phyloP scores from a whole-genome alignment of 2,113 vertebrate species.

The Vicugna pacos region DNA sequence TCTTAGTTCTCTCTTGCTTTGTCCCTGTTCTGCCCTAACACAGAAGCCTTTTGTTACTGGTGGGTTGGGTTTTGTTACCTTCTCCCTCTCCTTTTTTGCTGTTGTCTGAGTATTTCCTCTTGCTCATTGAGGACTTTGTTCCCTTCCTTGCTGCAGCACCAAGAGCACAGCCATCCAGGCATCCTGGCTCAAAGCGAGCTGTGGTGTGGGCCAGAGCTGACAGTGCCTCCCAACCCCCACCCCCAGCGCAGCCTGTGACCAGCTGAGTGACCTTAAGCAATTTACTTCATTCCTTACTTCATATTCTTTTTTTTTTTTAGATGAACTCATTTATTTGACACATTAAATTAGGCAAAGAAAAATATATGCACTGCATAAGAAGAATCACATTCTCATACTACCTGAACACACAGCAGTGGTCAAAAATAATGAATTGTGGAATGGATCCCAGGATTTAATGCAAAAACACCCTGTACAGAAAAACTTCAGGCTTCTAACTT shows the following conservation, averaged over 20 bases:
- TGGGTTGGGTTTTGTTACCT: not conserved
- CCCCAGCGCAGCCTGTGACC: not conserved
- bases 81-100: not conserved
- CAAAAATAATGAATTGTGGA: constrained; percentile 87
- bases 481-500: constrained; percentile 93
- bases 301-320: constrained; percentile 69
- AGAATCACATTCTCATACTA: constrained; percentile 78
- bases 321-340: constrained; percentile 83
- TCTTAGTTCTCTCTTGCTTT: not conserved
- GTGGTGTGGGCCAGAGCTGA: not conserved
- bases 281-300: not conserved
- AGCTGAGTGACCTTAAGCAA: not conserved
- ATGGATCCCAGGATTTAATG: constrained; percentile 87
- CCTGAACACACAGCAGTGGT: constrained; percentile 78
- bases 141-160: not conserved
- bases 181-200: not conserved
- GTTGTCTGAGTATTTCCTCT: not conserved
- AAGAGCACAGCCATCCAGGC: not conserved
- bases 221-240: rapidly evolving
- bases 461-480: constrained; percentile 78
- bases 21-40: not conserved
- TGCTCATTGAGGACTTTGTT: not conserved
- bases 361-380: constrained; percentile 77
- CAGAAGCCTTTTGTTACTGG: not conserved
- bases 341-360: constrained; percentile 81